Conservation (phyloP, 2,888 invertebrate species). For the Argynnis bischoffii region DNA sequence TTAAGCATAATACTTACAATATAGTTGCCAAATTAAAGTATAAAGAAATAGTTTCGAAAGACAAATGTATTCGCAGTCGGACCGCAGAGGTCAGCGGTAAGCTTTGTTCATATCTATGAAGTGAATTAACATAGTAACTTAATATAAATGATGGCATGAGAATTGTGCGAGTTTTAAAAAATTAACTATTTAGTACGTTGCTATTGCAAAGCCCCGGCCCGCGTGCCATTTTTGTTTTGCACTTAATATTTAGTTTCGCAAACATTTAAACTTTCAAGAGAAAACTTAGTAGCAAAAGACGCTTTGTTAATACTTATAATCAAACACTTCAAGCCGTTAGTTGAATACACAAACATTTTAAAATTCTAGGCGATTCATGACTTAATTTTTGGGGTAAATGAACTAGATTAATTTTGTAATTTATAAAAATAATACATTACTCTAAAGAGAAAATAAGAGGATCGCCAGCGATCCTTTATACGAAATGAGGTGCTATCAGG, state of each 20-base stretch:
- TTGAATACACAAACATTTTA: slow-evolving; percentile 66
- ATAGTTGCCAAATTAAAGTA: slow-evolving; percentile 35
- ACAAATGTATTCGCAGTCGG: slow-evolving; percentile 25
- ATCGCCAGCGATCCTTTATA: slow-evolving; percentile 78
- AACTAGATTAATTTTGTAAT: slow-evolving; percentile 66
- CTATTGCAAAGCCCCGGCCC: slow-evolving; percentile 80
- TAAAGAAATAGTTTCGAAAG: slow-evolving; percentile 22
- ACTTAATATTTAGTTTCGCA: slow-evolving; percentile 47
- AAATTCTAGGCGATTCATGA: slow-evolving; percentile 56
- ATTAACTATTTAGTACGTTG: slow-evolving; percentile 53
- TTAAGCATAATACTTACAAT: slow-evolving; percentile 31
- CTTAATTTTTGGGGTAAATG: slow-evolving; percentile 61
- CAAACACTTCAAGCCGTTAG: slow-evolving; percentile 68
- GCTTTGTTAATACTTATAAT: slow-evolving; percentile 75
- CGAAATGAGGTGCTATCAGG: slow-evolving; percentile 77
- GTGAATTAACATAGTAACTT: slow-evolving; percentile 10
- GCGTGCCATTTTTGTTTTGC: slow-evolving; percentile 52
- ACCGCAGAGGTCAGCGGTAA: not conserved
- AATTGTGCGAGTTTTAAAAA: slow-evolving; percentile 65
- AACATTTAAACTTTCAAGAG: slow-evolving; percentile 58
- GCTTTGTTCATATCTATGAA: not conserved
- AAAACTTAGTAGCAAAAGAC: slow-evolving; percentile 74
- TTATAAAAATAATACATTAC: slow-evolving; percentile 70
- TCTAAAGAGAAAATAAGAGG: slow-evolving; percentile 76
- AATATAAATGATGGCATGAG: slow-evolving; percentile 39